A percentile compares a stretch with the other conserved stretches of the same genome.
Conservation (phyloP, 2,888 invertebrate genomes). For the Escarpia spicata region DNA sequence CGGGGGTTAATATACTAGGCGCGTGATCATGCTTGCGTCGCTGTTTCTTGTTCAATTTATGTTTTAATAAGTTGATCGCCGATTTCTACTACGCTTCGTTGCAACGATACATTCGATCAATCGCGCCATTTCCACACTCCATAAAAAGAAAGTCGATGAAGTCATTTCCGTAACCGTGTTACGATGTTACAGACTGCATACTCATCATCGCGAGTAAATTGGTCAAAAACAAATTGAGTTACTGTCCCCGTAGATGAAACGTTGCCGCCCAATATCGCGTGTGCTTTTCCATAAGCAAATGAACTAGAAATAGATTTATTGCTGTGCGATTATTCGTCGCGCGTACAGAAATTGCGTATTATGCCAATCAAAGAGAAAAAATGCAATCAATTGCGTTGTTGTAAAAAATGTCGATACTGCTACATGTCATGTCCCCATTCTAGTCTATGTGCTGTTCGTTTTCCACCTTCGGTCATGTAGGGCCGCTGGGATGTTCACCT, state of each 20-base stretch:
- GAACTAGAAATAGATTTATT: neutral
- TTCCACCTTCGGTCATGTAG: too few relatives aligned
- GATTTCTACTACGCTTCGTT: neutral
- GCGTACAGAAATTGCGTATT: neutral
- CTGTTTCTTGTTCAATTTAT: neutral
- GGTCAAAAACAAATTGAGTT: neutral
- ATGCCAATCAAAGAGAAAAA: neutral
- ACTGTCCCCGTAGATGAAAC: neutral
- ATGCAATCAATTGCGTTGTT: neutral
- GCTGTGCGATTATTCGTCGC: neutral
- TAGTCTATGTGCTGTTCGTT: too few relatives aligned
- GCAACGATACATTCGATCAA: neutral
- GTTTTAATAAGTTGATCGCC: neutral
- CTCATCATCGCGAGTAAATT: neutral
- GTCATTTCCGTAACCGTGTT: neutral
- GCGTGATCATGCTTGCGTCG: neutral
- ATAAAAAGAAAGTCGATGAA: constrained; percentile 8
- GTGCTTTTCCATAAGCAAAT: neutral
- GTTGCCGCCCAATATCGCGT: neutral
- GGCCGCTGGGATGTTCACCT: too few relatives aligned
- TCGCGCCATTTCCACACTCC: constrained; percentile 1
- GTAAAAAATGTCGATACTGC: neutral
- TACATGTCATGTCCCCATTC: neutral
- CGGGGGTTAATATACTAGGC: neutral
- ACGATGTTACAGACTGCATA: neutral